These are phyloP conservation scores for Wasmannia auropunctata DNA, from an alignment of 1,140 invertebrate species.

Conservation along the genomic window DNA sequence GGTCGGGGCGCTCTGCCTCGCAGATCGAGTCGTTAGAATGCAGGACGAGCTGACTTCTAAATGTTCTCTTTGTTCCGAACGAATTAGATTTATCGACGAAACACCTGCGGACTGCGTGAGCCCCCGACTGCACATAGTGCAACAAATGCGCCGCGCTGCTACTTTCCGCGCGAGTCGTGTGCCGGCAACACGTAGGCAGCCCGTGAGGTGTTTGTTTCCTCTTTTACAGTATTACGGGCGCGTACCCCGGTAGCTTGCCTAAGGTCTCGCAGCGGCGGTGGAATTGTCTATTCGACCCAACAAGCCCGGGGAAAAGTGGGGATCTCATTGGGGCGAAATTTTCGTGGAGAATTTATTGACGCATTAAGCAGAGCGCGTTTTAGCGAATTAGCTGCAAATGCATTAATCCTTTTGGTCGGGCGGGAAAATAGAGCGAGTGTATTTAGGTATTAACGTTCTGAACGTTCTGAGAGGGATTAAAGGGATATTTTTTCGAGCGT, in stretches of 20 bases:
- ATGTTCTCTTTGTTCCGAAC: slow-evolving; percentile 50
- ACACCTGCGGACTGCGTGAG: slow-evolving; percentile 45
- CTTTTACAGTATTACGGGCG: slow-evolving; percentile 22
- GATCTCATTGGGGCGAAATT: not conserved
- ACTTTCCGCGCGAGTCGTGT: slow-evolving; percentile 19
- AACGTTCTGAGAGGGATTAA: not conserved
- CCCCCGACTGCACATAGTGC: slow-evolving; percentile 18
- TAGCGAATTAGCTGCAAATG: not conserved
- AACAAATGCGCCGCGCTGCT: slow-evolving; percentile 29
- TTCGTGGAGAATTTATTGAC: not conserved
- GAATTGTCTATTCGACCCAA: slow-evolving; percentile 9
- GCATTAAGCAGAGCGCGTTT: not conserved
- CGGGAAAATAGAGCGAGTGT: not conserved
- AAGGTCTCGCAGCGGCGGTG: not conserved
- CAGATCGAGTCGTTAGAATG: slow-evolving; percentile 57
- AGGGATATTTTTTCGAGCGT: not conserved
- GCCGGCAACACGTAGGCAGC: slow-evolving; percentile 4
- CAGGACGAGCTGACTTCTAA: slow-evolving; percentile 37
- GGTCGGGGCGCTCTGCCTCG: not conserved
- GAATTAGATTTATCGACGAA: slow-evolving; percentile 60
- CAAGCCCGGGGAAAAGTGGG: not conserved
- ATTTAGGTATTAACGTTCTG: not conserved
- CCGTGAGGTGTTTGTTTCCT: slow-evolving; percentile 37
- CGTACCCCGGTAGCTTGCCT: not conserved
- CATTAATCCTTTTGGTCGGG: not conserved